Base-by-base conservation (phyloP, 2,113 vertebrate genomes). In the Hylia prasina region DNA sequence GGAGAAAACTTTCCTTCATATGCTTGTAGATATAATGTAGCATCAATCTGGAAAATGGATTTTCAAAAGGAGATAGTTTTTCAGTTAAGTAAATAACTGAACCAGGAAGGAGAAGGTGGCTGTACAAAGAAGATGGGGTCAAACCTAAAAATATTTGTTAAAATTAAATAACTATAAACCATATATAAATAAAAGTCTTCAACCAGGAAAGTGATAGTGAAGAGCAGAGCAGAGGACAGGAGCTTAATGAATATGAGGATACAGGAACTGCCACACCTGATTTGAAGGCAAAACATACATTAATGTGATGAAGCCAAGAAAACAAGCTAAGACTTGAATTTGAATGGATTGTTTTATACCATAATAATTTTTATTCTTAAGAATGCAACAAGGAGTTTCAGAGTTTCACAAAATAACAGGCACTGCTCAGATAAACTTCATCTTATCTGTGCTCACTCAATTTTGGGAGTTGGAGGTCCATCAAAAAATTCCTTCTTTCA, bases 351-450 rank as follows among this genome's bases (percentile, higher is more conserved):
- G 79, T 85, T 73, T 0, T 7, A 65, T 86, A 54, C 33, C 24
- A 20, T 21, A 50, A 28, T 23, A 13, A 23, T 42, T 93, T 95
- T 95, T 96, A 97, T 96, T 96, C 54, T 54, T 63, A 83, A 81
- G 76, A 94, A 90, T 37, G 51, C 93, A 90, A 83, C 39, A 88
- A 80, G 23, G 45, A 81, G 21, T 90, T 90, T 94, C 66, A 95
- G 50, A 86, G 15, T 76, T 92, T 70, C 35, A 47, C 60, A 83
- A 87, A 80, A 90, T 31, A 68, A 75, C 64, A 89, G 63, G 50
- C 28, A 25, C 45, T 50, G 8, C 42, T 89, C 39, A 28, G 15
- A 76, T 40, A 39, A 80, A 81, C 14, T 35, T 80, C 33, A 50
- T 27, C 30, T 66, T 47, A 58, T 77, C 58, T 90, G 60, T 63